phyloP scores from a whole-genome alignment of 1,140 invertebrate species.

The Drosophila ironensis region DNA sequence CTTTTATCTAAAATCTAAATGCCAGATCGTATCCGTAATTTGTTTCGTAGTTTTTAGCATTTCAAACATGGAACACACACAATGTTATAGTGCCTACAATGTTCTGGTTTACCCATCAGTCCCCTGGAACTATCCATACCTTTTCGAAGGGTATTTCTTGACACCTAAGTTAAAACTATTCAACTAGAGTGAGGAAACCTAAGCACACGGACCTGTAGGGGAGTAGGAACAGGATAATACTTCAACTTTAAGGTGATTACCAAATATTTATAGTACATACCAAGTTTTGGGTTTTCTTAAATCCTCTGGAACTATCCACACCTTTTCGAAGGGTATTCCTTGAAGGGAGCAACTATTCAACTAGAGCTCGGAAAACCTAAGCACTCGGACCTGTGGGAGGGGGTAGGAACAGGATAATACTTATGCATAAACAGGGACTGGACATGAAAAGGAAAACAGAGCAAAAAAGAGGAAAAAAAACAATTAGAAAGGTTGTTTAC shows the following conservation, averaged over 20 bases:
- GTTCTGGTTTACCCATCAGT: too few relatives aligned
- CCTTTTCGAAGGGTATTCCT: neutral
- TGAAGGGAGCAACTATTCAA: conserved; percentile 45
- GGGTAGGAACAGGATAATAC: conserved; percentile 46
- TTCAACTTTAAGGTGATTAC: too few relatives aligned
- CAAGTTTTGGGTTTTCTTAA: too few relatives aligned
- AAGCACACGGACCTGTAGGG: conserved; percentile 8
- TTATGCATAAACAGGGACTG: conserved; percentile 56
- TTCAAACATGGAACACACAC: too few relatives aligned
- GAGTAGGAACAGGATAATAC: conserved; percentile 34
- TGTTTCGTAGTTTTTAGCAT: too few relatives aligned
- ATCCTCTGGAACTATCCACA: too few relatives aligned
- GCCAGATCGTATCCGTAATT: too few relatives aligned
- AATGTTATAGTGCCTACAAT: too few relatives aligned
- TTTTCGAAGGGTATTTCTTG: neutral
- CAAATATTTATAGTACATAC: too few relatives aligned
- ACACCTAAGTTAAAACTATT: conserved; percentile 37
- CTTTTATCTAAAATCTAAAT: too few relatives aligned
- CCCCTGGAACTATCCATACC: too few relatives aligned
- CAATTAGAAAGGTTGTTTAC: conserved; percentile 71
- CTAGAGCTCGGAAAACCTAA: conserved; percentile 25
- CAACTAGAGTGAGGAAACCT: conserved; percentile 39
- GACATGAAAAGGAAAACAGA: conserved; percentile 46
- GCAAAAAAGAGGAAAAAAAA: conserved; percentile 41
- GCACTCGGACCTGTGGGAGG: conserved; percentile 13